Evolutionary conservation across 2,113 vertebrate genomes (phyloP).

Genomic region (Cairina moschata): DNA sequence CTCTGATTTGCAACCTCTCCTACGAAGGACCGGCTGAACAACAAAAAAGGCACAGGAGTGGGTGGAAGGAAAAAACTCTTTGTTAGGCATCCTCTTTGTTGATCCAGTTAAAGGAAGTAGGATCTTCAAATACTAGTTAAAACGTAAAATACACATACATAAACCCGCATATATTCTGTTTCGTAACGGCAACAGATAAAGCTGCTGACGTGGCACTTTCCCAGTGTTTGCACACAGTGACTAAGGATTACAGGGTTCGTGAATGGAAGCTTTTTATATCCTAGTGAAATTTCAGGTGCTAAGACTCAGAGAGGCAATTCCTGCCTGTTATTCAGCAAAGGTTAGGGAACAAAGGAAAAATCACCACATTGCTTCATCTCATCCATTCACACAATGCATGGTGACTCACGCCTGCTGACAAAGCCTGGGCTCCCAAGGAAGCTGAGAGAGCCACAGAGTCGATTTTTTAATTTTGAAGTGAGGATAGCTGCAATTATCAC

Average conservation of each 20-base stretch:
- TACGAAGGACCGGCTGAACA: neutral
- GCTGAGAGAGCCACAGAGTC: neutral
- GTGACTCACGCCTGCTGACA: constrained; percentile 19
- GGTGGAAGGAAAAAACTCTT: neutral
- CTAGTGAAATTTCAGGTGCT: neutral
- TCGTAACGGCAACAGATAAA: neutral
- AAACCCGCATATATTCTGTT: neutral
- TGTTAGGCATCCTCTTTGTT: neutral
- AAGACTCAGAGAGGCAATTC: neutral
- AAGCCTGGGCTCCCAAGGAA: neutral
- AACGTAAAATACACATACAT: neutral
- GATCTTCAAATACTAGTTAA: neutral
- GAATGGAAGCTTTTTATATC: neutral
- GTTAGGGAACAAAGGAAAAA: constrained; percentile 9
- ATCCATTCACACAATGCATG: neutral
- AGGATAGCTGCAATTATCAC: constrained; percentile 11
- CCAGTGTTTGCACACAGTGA: neutral
- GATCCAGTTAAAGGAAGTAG: neutral
- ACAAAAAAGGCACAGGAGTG: neutral
- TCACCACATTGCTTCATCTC: neutral
- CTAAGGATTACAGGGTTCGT: neutral
- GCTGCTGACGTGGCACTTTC: neutral
- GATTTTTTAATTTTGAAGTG: neutral
- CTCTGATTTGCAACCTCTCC: neutral
- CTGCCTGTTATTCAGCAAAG: neutral